Evolutionary conservation across 2,113 vertebrate genomes (phyloP), one percentile per base, ranked within the genome.

Genomic region (Triplophysa dalaica): DNA sequence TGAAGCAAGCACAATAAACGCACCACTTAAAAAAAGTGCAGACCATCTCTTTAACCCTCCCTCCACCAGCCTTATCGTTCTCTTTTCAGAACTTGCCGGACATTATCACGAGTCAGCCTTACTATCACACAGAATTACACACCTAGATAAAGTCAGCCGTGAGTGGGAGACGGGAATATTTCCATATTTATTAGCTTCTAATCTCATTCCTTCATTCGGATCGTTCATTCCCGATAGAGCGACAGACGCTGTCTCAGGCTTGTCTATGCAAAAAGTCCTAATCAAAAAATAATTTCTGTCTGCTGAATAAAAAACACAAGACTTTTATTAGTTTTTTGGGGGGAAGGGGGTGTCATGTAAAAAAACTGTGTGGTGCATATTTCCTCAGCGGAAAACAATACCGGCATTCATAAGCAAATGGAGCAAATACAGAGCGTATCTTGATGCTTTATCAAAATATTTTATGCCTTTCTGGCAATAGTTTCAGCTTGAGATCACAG

Each of bases 131-230:
- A 26, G 79, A 85, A 85, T 83, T 82, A 85, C 73, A 66, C 79
- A 81, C 70, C 74, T 73, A 76, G 83, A 81, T 83, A 81, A 81
- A 84, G 81, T 79, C 81, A 83, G 75, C 79, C 43, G 68, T 75
- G 78, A 85, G 26, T 77, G 24, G 76, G 81, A 64, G 81, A 70
- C 78, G 60, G 24, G 29, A 64, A 45, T 56, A 81, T 84, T 83
- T 86, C 78, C 85, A 86, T 86, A 83, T 86, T 86, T 86, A 86
- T 86, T 85, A 77, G 68, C 65, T 65, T 77, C 81, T 77, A 76
- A 83, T 83, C 83, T 75, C 75, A 83, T 85, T 79, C 65, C n/a
- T 74, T 85, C 81, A 75, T 85, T 85, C 79, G 78, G 82, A 86
- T 83, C 62, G 65, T 70, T 74, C 45, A 76, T 79, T 43, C 79